Evolutionary conservation across 2,888 invertebrate species (phyloP), one percentile per base, ranked within the genome.

Genomic region (Exephanes ischioxanthus): DNA sequence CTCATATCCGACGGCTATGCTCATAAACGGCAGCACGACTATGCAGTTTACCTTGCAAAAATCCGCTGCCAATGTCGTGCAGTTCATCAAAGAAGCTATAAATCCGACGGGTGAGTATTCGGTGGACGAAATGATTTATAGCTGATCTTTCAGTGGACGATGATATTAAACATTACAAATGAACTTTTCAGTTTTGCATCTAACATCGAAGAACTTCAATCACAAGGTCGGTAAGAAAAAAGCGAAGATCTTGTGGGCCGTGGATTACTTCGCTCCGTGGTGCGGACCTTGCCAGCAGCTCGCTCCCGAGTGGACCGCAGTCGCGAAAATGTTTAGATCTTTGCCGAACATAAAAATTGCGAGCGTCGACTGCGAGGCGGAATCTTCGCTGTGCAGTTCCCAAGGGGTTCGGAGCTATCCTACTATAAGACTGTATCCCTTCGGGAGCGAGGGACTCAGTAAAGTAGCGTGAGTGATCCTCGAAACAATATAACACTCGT

Each of bases 221-320:
- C 89, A 93, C 26, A 92, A 93, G 82, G 94, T 97, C 45, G 93
- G 94, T 16, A 93, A 95, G 37, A 96, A 96, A 89, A 94, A 94
- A 1, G 90, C 92, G 9, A 94, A 95, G 68, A 95, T 95, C 83
- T 92, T 97, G 4, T 97, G 96, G 96, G 91, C 96, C 33, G 95
- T 97, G 2, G 97, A 97, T 94, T 97, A 96, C 93, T 97, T 95
- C 92, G 96, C 96, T 14, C 96, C 97, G 0, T 97, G 97, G 97
- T 97, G 97, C 94, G 96, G 96, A 2, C 97, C 97, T 0, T 97
- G 97, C 91, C 96, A 96, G 90, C 95, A 96, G 91, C 94, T 97
- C 86, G 95, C 95, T 11, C 96, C 96, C 0, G 95, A 97, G 89
- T 97, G 96, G 95, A 94, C 96, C 61, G 94, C 95, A 90, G 94